Percentiles rank a stretch among this genome's conserved stretches.
Conservation (phyloP, 2,888 invertebrate species). For the Cheiracanthium punctorium region DNA sequence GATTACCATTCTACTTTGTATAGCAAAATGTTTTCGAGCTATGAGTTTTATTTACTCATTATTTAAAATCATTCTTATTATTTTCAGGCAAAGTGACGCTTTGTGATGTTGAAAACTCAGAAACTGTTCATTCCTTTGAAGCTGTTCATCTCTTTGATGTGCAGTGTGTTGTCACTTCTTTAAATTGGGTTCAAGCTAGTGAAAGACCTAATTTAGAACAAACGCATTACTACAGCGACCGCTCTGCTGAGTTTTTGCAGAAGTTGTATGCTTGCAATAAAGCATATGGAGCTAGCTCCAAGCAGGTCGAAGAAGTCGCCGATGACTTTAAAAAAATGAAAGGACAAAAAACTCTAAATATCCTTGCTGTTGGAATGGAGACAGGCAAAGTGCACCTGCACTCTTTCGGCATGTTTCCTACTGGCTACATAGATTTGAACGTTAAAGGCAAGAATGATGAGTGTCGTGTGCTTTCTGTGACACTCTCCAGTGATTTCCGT, state of each 20-base stretch:
- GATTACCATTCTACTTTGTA: no score
- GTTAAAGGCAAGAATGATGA: conserved; percentile 31
- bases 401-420: conserved; percentile 88
- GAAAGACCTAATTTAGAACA: conserved; percentile 35
- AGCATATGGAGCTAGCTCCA: conserved; percentile 74
- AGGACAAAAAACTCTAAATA: conserved; percentile 79
- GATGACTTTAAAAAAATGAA: conserved; percentile 75
- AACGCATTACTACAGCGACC: conserved; percentile 75
- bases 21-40: no score
- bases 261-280: conserved; percentile 76
- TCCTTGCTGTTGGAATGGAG: conserved; percentile 87
- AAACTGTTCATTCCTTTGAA: conserved; percentile 76
- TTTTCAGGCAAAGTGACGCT: conserved; percentile 81
- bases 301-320: conserved; percentile 77
- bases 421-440: conserved; percentile 73
- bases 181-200: conserved; percentile 83
- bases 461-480: conserved; percentile 80
- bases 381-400: conserved; percentile 83
- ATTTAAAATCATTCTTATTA: no score
- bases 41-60: no score
- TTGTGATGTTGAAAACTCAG: conserved; percentile 90
- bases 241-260: conserved; percentile 78
- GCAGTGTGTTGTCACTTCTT: conserved; percentile 82
- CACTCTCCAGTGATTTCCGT: conserved; percentile 84
- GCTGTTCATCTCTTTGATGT: conserved; percentile 82